Evolutionary conservation across 1,140 invertebrate genomes (phyloP).

Genomic region (Paraescarpia echinospica): DNA sequence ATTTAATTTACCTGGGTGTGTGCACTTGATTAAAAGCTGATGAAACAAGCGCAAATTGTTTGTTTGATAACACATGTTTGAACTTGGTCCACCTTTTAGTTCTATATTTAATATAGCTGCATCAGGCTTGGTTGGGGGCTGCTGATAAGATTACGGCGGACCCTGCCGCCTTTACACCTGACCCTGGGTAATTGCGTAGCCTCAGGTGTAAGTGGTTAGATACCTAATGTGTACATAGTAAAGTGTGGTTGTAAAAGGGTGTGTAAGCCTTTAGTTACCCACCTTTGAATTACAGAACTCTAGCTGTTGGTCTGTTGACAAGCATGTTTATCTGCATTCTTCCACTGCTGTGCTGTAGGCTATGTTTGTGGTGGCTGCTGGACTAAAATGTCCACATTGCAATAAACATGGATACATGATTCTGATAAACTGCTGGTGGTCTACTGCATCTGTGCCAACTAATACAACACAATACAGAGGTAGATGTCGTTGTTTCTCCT

Average conservation of each 20-base stretch:
- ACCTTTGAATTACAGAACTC: not conserved
- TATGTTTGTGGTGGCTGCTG: not conserved
- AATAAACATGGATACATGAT: not conserved
- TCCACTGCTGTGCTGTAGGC: too few relatives aligned
- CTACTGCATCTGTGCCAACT: too few relatives aligned
- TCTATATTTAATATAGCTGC: not conserved
- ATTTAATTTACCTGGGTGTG: not conserved
- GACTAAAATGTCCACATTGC: not conserved
- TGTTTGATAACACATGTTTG: not conserved
- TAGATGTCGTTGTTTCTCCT: too few relatives aligned
- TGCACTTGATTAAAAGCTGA: not conserved
- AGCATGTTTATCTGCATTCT: not conserved
- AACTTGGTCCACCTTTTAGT: not conserved
- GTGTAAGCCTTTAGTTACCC: not conserved
- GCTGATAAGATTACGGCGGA: not conserved
- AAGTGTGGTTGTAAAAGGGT: not conserved
- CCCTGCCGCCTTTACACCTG: not conserved
- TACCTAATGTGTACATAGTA: not conserved
- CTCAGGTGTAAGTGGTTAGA: not conserved
- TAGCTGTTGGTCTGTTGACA: not conserved
- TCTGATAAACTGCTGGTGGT: not conserved
- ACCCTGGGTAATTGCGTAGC: not conserved
- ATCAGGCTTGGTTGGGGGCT: not conserved
- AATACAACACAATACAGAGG: too few relatives aligned
- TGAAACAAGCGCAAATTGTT: not conserved